Evolutionary conservation across 1,140 invertebrate species (phyloP), one percentile per base, ranked within the genome.

Genomic region (Brachionus calyciflorus): DNA sequence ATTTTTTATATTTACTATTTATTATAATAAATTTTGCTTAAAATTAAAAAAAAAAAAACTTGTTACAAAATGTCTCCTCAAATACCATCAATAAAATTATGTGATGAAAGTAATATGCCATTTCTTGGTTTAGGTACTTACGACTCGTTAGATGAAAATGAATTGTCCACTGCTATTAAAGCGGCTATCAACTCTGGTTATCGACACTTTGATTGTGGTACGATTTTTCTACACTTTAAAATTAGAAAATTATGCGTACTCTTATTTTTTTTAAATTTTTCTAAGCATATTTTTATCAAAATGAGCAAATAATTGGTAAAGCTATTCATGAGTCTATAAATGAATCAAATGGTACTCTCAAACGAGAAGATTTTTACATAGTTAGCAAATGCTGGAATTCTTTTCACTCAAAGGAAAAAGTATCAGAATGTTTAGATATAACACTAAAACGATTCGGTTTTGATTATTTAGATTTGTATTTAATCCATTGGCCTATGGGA

Each of bases 401-500:
- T 12, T 70, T 49, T 70, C 68, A 70, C 21, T 49, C 44, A 12
- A 48, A 33, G 37, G 48, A 70, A 33, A 70, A 17, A 33, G 68
- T 51, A n/a, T 7, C 19, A 10, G 30, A 19, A n/a, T 82, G 83
- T 28, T 82, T 81, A 78, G 53, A 77, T n/a, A 81, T 79, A 7
- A 84, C 84, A 6, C 79, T 83, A 49, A 76, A 82, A 9, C 68
- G 82, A 65, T 78, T 85, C 14, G 80, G 79, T 19, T 77, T 80
- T 24, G 83, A 85, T 46, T 85, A 85, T 79, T 2, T 76, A 78
- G 82, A 83, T 78, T 68, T 82, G 2, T 83, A 81, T 75, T 80
- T 83, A 78, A 63, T 83, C 14, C 85, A 86, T 78, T 84, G 83
- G 81, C 85, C 85, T 19, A 78, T 79, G 79, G 51, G 63, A 33